Evolutionary conservation across 2,113 vertebrate genomes (phyloP), one percentile per base, ranked within the genome.

Genomic region (Microcebus lehilahytsara): DNA sequence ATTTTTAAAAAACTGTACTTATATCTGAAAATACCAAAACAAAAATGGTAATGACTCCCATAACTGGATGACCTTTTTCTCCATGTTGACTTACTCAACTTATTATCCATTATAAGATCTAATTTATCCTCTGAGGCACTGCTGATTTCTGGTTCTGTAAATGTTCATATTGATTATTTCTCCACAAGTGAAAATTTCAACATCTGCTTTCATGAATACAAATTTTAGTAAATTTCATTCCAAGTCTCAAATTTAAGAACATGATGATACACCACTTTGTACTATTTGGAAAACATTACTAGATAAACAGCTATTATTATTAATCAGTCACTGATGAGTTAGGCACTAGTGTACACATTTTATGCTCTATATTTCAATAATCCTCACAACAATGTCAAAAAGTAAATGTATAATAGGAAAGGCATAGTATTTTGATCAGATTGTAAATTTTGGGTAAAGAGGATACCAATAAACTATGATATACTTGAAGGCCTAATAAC

Each of bases 91-190:
- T 92, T 51, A 86, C 40, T 93, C 62, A 92, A 56, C 53, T 96
- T 69, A 42, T n/a, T 69, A 56, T 77, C 71, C 25, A 60, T 46
- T 75, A 56, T 53, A 80, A 51, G 51, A 53, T 72, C 71, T 94
- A 88, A 95, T 69, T 93, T 95, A 90, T 62, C 49, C 85, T 95
- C 89, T 75, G 69, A 95, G 74, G 69, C 72, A 40, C 51, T 80
- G 37, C 46, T 92, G 64, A 92, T 83, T 95, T 95, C 87, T 69
- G 46, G 37, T 49, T 92, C 83, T 96, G 37, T 66, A 96, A 96
- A 97, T 84, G 71, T 60, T 92, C 88, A 95, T 66, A 95, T 13
- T 64, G 60, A 95, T 92, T 95, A 72, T 95, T 96, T 94, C 71
- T 94, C 62, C 64, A 93, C 40, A 84, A 96, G 75, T 87, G 25